phyloP scores from a whole-genome alignment of 2,113 vertebrate species.

The Antigone vipio region DNA sequence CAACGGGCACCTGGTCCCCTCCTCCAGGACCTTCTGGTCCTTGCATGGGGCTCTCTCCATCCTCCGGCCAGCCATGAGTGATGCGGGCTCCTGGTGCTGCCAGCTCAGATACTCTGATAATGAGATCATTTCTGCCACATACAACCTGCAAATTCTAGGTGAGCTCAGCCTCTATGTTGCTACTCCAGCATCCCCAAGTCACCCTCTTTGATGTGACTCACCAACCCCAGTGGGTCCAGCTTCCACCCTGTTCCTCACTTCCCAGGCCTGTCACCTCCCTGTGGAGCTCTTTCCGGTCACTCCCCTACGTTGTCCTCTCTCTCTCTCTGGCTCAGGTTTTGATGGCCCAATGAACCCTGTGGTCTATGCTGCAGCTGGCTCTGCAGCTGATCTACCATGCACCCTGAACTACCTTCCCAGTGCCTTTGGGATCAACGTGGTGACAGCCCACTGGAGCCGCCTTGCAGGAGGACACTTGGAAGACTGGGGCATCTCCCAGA shows the following conservation, averaged over 20 bases:
- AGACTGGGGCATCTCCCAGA: background rate
- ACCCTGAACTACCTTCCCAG: slow-evolving; percentile 18
- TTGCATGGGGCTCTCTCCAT: background rate
- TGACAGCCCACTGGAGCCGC: slow-evolving; percentile 56
- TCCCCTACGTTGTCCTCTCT: background rate
- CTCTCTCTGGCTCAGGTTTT: slow-evolving; percentile 58
- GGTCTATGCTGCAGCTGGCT: slow-evolving; percentile 69
- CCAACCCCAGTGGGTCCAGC: background rate
- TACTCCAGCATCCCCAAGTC: background rate
- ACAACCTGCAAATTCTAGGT: slow-evolving; percentile 70
- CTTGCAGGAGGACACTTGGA: slow-evolving; percentile 14
- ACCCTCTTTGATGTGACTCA: background rate
- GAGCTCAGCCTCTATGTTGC: background rate
- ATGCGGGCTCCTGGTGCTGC: slow-evolving; percentile 71
- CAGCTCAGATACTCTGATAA: slow-evolving; percentile 66
- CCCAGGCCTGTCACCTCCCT: background rate
- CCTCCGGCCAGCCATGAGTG: background rate
- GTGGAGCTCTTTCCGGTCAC: background rate
- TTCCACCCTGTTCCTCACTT: background rate
- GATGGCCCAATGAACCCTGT: slow-evolving; percentile 34
- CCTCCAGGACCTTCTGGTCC: background rate
- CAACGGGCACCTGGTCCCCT: background rate
- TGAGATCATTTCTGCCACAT: slow-evolving; percentile 7
- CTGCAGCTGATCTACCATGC: slow-evolving; percentile 63
- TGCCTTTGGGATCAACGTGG: background rate